Conservation (phyloP, 2,888 invertebrate species). For the Drosophila stalkeri region DNA sequence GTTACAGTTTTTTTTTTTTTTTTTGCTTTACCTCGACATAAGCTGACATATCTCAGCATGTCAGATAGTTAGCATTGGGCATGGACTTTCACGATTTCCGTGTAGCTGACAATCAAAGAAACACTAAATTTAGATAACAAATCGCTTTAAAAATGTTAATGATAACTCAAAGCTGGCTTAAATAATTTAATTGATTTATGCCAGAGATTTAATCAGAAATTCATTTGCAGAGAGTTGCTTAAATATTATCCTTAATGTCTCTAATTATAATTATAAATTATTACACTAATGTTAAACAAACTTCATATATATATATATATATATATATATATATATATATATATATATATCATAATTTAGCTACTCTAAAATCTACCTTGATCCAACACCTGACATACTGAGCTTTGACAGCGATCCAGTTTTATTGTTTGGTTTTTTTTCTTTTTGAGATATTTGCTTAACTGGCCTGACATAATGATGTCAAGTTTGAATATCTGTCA, state of each 20-base stretch:
- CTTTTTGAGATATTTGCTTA: slow-evolving; percentile 9
- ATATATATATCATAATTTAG: background rate
- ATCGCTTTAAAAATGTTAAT: background rate
- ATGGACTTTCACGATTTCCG: slow-evolving; percentile 70
- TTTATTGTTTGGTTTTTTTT: background rate
- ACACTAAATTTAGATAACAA: background rate
- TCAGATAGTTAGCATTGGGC: slow-evolving; percentile 34
- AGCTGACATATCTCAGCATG: slow-evolving; percentile 29
- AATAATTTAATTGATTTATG: background rate
- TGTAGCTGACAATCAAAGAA: slow-evolving; percentile 8
- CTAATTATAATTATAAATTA: background rate
- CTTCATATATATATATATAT: too few relatives aligned
- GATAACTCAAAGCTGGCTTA: background rate
- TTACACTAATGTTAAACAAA: background rate
- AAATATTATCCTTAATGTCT: too few relatives aligned
- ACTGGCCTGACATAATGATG: slow-evolving; percentile 39
- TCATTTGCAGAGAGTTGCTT: background rate
- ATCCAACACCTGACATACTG: slow-evolving; percentile 13
- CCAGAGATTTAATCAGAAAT: background rate
- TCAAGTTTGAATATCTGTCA: slow-evolving; percentile 17
- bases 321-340: too few relatives aligned
- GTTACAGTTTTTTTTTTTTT: slow-evolving; percentile 52
- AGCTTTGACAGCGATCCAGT: slow-evolving; percentile 16
- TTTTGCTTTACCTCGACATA: slow-evolving; percentile 3
- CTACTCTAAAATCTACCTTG: slow-evolving; percentile 12